Base-by-base conservation (phyloP, 2,888 invertebrate species). In the Amiota communis region DNA sequence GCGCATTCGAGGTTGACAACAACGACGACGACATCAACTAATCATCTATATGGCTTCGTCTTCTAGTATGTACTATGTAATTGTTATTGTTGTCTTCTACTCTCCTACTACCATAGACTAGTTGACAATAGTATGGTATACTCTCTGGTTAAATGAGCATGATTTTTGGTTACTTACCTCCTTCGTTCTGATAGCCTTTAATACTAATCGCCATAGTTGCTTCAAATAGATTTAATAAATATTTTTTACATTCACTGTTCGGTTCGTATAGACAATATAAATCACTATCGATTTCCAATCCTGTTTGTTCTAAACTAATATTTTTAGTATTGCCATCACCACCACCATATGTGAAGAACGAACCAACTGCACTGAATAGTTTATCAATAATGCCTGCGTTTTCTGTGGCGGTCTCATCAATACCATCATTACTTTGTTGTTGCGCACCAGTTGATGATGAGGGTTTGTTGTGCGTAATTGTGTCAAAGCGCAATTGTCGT, bases 221-320 rank as follows among this genome's bases (percentile, higher is more conserved):
- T 77, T 89, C 89, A 75, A 90, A 90, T 57, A 90, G 81, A 79
- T 89, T 88, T 20, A 89, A 75, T 61, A 89, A 74, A 63, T 87
- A 81, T 73, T 86, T 87, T 78, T 88, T 89, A 77, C 88, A 87
- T 71, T 88, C 87, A 17, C 85, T 83, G 74, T 85, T 82, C 13
- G 86, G 72, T 56, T 86, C 85, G 78, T 79, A 83, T 11, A 87
- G 79, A 68, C 81, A 83, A 48, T 71, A 73, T 15, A 88, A 79
- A 72, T 88, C 83, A 36, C 74, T 75, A 77, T 83, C 81, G 68
- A 80, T 81, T 46, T 74, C 72, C n/a, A 69, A 63, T 4, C 70
- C 49, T 49, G 53, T 47, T 15, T 76, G 64, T n/a, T 77, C 75
- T 0, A 36, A 36, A 36, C 36, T 6, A 36, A 0, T 36, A 36